A percentile compares a stretch with the other conserved stretches of the same genome.
phyloP scores from a whole-genome alignment of 92 coral and sea anemone species.

The Pocillopora grandis region DNA sequence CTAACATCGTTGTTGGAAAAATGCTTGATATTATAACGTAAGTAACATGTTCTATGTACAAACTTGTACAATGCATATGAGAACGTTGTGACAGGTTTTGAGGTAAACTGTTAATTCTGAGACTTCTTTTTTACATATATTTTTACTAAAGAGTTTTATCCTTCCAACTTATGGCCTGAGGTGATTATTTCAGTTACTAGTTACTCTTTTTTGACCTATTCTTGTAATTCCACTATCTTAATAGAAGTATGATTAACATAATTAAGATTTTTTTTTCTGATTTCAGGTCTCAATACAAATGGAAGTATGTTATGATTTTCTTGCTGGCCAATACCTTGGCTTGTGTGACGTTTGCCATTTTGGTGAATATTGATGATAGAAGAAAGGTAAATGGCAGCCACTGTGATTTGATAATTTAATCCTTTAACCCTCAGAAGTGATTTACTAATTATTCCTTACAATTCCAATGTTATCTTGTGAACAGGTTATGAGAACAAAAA shows the following conservation, averaged over 20 bases:
- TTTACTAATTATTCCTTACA: too few species aligned
- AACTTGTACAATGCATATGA: too few species aligned
- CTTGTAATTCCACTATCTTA: neutral
- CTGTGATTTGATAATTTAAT: neutral
- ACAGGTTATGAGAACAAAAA: too few species aligned
- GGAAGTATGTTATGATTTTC: conserved; percentile 92
- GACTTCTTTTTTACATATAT: too few species aligned
- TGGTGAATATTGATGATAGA: conserved; percentile 76
- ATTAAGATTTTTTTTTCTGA: neutral
- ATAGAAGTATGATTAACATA: neutral
- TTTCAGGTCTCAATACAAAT: conserved; percentile 60
- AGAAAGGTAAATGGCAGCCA: conserved; percentile 64
- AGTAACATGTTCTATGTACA: neutral
- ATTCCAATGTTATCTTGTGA: too few species aligned
- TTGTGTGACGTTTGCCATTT: conserved; percentile 66
- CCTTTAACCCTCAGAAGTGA: too few species aligned
- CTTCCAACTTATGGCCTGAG: too few species aligned
- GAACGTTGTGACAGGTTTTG: too few species aligned
- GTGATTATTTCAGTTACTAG: too few species aligned
- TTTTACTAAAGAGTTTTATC: too few species aligned
- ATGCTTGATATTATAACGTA: conserved; percentile 70
- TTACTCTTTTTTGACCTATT: too few species aligned
- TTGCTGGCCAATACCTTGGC: conserved; percentile 76
- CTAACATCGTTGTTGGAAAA: conserved; percentile 79
- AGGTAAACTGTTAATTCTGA: too few species aligned